These are phyloP conservation scores for Lissonota sp. DNA, from an alignment of 2,888 invertebrate genomes.

Conservation along the genomic window DNA sequence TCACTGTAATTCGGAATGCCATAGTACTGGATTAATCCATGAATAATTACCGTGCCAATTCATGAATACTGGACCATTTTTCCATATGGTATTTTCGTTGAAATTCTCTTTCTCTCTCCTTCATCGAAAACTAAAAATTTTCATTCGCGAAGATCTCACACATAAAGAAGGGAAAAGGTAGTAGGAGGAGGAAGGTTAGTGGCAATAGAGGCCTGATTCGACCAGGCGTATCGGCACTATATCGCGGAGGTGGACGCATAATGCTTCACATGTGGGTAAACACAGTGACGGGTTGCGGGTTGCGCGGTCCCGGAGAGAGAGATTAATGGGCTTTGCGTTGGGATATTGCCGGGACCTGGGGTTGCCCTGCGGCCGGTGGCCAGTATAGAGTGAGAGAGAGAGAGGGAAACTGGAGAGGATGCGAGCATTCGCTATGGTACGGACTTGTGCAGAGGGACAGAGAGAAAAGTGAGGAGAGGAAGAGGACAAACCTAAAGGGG, in stretches of 20 bases:
- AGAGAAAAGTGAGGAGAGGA: constrained; percentile 22
- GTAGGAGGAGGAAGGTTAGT: constrained; percentile 13
- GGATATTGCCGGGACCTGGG: constrained; percentile 65
- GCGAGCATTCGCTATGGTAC: constrained; percentile 42
- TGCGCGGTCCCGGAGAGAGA: constrained; percentile 78
- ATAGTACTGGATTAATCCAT: too few relatives aligned
- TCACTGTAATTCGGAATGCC: too few relatives aligned
- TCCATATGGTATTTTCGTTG: too few relatives aligned
- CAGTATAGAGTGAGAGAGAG: constrained; percentile 28
- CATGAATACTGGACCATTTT: too few relatives aligned
- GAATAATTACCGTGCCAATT: too few relatives aligned
- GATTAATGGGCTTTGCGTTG: constrained; percentile 82
- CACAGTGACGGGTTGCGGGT: constrained; percentile 83
- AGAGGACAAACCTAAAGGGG: constrained; percentile 45
- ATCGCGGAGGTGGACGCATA: constrained; percentile 82
- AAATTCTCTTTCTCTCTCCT: too few relatives aligned
- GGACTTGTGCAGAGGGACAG: constrained; percentile 2
- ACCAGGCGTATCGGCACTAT: constrained; percentile 71
- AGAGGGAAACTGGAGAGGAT: constrained; percentile 26
- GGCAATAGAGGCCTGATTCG: constrained; percentile 56
- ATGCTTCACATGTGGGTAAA: constrained; percentile 84
- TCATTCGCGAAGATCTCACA: constrained; percentile 58
- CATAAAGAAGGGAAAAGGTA: background rate
- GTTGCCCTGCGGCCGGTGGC: constrained; percentile 61
- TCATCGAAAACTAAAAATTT: constrained; percentile 51